These are phyloP conservation scores for Phocides pigmalion DNA, from an alignment of 1,140 invertebrate genomes.

Conservation along the genomic window DNA sequence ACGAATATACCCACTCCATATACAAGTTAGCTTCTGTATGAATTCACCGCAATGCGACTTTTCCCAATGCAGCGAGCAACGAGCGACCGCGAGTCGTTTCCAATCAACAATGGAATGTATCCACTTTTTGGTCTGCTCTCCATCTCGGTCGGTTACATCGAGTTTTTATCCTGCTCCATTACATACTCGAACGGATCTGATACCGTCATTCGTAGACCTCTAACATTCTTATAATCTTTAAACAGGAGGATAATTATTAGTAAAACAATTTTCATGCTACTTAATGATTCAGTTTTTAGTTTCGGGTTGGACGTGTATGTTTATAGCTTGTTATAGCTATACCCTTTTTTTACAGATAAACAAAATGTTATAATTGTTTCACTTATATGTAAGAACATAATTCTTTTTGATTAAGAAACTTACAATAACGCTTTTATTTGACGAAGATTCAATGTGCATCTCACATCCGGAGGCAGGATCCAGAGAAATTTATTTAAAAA, in stretches of 20 bases:
- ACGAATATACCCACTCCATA: conserved; percentile 51
- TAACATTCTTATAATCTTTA: conserved; percentile 44
- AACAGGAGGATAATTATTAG: background rate
- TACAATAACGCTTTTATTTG: no score
- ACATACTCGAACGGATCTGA: conserved; percentile 34
- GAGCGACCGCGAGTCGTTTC: conserved; percentile 63
- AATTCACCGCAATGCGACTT: conserved; percentile 52
- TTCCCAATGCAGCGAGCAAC: conserved; percentile 53
- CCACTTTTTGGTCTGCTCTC: conserved; percentile 62
- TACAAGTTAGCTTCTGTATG: conserved; percentile 37
- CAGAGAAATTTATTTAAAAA: no score
- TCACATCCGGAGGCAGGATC: no score
- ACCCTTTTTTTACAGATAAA: no score
- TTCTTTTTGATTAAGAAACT: no score
- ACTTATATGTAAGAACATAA: no score
- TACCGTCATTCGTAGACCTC: conserved; percentile 46
- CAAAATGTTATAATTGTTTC: no score
- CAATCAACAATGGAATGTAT: conserved; percentile 77
- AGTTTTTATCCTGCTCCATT: conserved; percentile 59
- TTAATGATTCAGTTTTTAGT: no score
- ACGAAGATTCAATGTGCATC: no score
- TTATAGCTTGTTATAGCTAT: no score
- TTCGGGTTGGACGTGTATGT: no score
- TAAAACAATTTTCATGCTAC: background rate
- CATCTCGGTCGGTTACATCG: conserved; percentile 50